Conservation (phyloP, 2,797 vertebrate genomes). For the Moxostoma hubbsi region DNA sequence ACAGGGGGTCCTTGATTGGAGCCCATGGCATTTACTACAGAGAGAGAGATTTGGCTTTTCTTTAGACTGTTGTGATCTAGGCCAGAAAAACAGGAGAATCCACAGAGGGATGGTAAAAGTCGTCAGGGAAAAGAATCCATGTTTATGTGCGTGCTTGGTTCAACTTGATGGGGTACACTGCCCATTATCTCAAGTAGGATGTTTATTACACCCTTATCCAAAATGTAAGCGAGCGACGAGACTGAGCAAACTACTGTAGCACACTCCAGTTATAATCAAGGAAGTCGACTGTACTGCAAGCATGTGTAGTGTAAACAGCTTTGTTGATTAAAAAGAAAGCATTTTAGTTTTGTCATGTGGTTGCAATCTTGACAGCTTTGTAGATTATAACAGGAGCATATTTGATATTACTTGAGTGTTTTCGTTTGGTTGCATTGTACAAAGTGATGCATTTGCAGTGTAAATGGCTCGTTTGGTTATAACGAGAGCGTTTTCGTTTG, state of each 20-base stretch:
- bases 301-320: neutral
- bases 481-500: too few relatives aligned
- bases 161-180: neutral
- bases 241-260: neutral
- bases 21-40: constrained; percentile 54
- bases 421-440: too few relatives aligned
- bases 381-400: too few relatives aligned
- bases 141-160: constrained; percentile 2
- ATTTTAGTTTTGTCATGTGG: neutral
- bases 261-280: neutral
- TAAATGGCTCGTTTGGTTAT: too few relatives aligned
- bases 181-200: constrained; percentile 8
- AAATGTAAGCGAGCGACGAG: neutral
- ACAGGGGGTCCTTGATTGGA: constrained; percentile 49
- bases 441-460: too few relatives aligned
- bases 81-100: constrained; percentile 12
- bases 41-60: constrained; percentile 35
- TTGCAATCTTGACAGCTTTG: neutral
- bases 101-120: neutral
- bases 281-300: neutral
- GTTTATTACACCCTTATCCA: neutral
- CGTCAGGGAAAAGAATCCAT: constrained; percentile 8
- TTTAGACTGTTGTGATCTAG: constrained; percentile 44
- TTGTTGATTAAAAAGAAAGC: neutral
- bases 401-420: neutral